Conservation (phyloP, 2,113 vertebrate genomes). For the Lutjanus erythropterus region DNA sequence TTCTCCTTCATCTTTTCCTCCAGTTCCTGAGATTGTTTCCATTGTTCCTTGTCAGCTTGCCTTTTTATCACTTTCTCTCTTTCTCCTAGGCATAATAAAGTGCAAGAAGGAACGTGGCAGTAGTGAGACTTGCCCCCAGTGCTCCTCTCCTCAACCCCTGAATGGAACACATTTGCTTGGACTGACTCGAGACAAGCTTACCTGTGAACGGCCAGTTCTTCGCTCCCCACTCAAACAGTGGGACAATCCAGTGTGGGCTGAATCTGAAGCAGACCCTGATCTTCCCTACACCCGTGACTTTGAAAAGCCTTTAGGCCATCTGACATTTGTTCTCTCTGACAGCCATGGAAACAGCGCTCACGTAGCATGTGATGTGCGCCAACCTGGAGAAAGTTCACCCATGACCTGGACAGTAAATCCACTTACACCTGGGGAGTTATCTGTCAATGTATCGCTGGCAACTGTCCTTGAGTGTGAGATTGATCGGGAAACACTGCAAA, state of each 20-base stretch:
- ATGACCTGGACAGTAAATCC: slow-evolving; percentile 77
- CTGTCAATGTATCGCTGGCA: slow-evolving; percentile 81
- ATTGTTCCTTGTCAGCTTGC: background rate
- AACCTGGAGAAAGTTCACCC: slow-evolving; percentile 72
- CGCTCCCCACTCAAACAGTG: slow-evolving; percentile 81
- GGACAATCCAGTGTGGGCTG: slow-evolving; percentile 77
- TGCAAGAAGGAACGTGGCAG: slow-evolving; percentile 86
- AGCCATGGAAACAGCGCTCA: slow-evolving; percentile 86
- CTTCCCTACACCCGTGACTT: slow-evolving; percentile 81
- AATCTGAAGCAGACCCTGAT: slow-evolving; percentile 83
- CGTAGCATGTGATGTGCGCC: slow-evolving; percentile 82
- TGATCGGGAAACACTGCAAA: slow-evolving; percentile 84
- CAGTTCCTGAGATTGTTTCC: background rate
- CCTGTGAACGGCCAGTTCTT: slow-evolving; percentile 80
- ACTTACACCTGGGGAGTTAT: slow-evolving; percentile 61
- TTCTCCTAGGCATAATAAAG: slow-evolving; percentile 81
- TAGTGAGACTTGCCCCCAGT: slow-evolving; percentile 78
- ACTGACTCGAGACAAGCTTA: slow-evolving; percentile 71
- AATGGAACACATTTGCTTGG: slow-evolving; percentile 78
- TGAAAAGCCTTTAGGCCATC: slow-evolving; percentile 81
- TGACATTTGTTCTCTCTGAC: slow-evolving; percentile 84
- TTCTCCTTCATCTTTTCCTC: background rate
- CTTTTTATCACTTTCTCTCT: background rate
- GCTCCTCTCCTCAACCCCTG: slow-evolving; percentile 79
- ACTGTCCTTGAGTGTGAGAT: slow-evolving; percentile 85